Percentiles rank a stretch among this genome's conserved stretches.
These are phyloP conservation scores for Lycocerus yunnanus DNA, from an alignment of 2,888 invertebrate species.

Conservation along the genomic window DNA sequence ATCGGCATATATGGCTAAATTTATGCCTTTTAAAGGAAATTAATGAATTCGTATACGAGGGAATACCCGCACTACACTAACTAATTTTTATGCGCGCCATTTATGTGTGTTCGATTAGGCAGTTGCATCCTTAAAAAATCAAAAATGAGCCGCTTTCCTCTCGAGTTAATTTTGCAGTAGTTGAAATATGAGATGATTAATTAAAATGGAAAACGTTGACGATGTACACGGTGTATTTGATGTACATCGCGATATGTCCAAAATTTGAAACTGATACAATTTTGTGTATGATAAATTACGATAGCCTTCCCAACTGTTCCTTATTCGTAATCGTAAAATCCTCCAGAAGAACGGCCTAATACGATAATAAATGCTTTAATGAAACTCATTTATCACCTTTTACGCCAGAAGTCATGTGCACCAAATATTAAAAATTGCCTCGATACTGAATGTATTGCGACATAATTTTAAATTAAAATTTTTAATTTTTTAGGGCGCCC, in stretches of 20 bases:
- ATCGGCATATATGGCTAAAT: not conserved
- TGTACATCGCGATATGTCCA: slow-evolving; percentile 4
- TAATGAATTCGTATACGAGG: not conserved
- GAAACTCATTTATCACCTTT: slow-evolving; percentile 38
- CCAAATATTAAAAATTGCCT: slow-evolving; percentile 36
- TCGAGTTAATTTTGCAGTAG: not conserved
- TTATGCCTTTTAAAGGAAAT: not conserved
- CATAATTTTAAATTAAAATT: slow-evolving; percentile 36
- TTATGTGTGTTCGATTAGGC: not conserved
- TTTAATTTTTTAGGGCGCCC: slow-evolving; percentile 24
- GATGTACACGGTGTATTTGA: not conserved
- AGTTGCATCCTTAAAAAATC: not conserved
- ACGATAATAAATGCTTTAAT: slow-evolving; percentile 38
- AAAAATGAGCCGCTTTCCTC: not conserved
- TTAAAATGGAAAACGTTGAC: not conserved
- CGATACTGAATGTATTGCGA: slow-evolving; percentile 36
- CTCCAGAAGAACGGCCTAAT: slow-evolving; percentile 26
- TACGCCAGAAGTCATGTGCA: slow-evolving; percentile 23
- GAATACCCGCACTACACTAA: not conserved
- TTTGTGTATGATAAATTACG: slow-evolving; percentile 30
- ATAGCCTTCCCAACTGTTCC: slow-evolving; percentile 25
- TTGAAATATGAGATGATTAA: not conserved
- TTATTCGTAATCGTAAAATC: slow-evolving; percentile 20
- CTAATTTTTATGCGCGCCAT: not conserved
- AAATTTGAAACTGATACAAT: slow-evolving; percentile 21